Evolutionary conservation across 1,140 invertebrate species (phyloP).

Genomic region (Sarcophaga bullata): DNA sequence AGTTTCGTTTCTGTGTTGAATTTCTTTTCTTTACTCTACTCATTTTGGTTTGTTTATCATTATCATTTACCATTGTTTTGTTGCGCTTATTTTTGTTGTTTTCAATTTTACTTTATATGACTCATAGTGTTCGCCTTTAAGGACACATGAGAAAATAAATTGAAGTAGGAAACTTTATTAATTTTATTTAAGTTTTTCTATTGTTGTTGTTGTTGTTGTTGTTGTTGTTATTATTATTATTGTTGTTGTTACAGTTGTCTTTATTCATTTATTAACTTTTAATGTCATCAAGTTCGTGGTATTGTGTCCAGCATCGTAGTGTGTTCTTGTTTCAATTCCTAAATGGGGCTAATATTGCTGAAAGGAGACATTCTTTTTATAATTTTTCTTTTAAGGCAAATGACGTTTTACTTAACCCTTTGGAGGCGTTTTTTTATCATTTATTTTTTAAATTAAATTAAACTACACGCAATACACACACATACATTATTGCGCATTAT

Average conservation of each 20-base stretch:
- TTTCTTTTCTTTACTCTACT: no score
- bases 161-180: not conserved
- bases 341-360: not conserved
- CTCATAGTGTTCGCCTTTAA: slow-evolving; percentile 4
- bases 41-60: not conserved
- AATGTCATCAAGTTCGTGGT: not conserved
- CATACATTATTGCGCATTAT: no score
- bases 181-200: no score
- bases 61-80: not conserved
- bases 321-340: not conserved
- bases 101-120: not conserved
- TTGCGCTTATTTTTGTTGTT: not conserved
- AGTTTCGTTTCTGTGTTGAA: no score
- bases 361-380: not conserved
- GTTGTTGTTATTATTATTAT: not conserved
- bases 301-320: not conserved
- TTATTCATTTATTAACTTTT: not conserved
- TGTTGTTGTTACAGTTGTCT: not conserved
- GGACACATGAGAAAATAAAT: not conserved
- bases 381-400: no score
- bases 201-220: not conserved
- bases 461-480: no score
- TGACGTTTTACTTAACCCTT: not conserved
- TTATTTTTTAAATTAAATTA: no score
- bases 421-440: not conserved